Conservation (phyloP, 2,797 vertebrate species). For the Anas flavirostris region DNA sequence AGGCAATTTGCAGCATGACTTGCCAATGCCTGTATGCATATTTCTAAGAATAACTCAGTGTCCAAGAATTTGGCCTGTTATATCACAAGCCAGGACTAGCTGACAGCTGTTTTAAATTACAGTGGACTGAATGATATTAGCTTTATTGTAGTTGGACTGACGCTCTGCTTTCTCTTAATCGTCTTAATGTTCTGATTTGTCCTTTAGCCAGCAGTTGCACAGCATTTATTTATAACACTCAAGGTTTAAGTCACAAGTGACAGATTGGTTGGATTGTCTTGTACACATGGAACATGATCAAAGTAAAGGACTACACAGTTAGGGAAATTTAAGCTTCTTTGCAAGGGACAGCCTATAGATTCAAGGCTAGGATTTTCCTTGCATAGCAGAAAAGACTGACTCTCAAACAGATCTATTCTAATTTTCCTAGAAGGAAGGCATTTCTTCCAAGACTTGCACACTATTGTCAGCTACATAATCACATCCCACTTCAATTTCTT, state of each 20-base stretch:
- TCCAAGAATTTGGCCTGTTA: slow-evolving; percentile 81
- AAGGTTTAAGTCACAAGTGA: slow-evolving; percentile 71
- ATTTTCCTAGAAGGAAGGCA: slow-evolving; percentile 60
- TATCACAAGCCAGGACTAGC: slow-evolving; percentile 74
- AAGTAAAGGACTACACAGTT: slow-evolving; percentile 54
- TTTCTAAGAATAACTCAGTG: slow-evolving; percentile 85
- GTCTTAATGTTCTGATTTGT: slow-evolving; percentile 73
- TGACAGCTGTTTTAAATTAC: slow-evolving; percentile 82
- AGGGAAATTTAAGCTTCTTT: slow-evolving; percentile 61
- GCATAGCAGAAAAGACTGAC: slow-evolving; percentile 32
- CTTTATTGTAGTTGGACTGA: slow-evolving; percentile 74
- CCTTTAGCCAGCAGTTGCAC: slow-evolving; percentile 56
- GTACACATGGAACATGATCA: slow-evolving; percentile 68
- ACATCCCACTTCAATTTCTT: slow-evolving; percentile 44
- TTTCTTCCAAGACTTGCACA: slow-evolving; percentile 21
- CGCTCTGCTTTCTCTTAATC: slow-evolving; percentile 64
- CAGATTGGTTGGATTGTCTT: slow-evolving; percentile 68
- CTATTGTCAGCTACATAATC: slow-evolving; percentile 33
- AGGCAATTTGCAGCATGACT: slow-evolving; percentile 71
- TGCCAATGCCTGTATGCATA: slow-evolving; percentile 77
- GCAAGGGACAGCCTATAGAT: slow-evolving; percentile 55
- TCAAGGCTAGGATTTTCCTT: slow-evolving; percentile 62
- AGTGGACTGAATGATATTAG: slow-evolving; percentile 67
- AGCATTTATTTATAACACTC: slow-evolving; percentile 75
- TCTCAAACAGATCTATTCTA: slow-evolving; percentile 30